Conservation (phyloP, 2,113 vertebrate species). For the Castor canadensis region DNA sequence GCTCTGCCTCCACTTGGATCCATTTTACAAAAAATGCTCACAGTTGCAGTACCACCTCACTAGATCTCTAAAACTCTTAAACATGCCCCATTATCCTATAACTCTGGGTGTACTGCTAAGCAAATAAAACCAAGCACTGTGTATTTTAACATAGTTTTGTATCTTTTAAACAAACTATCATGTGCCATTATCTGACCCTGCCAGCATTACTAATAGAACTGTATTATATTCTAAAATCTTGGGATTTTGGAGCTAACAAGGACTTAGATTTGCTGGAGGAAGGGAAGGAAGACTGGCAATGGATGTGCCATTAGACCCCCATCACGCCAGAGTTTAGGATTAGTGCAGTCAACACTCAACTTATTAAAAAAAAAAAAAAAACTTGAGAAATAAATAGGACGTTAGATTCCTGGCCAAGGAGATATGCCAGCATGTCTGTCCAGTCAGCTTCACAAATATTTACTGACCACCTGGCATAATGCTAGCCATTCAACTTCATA, state of each 20-base stretch:
- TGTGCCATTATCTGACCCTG: neutral
- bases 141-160: neutral
- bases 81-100: neutral
- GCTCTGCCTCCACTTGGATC: neutral
- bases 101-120: neutral
- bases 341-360: neutral
- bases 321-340: neutral
- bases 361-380: neutral
- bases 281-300: neutral
- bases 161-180: neutral
- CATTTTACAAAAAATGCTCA: neutral
- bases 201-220: neutral
- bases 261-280: neutral
- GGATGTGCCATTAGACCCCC: neutral
- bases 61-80: neutral
- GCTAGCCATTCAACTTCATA: neutral
- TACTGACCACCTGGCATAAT: neutral
- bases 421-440: neutral
- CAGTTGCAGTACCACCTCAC: neutral
- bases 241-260: neutral
- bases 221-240: neutral
- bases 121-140: neutral
- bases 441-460: neutral
- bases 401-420: neutral
- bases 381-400: neutral